Percentiles rank a stretch among this genome's conserved stretches.
Conservation (phyloP, 2,888 invertebrate species). For the Drosophila austrosaltans region DNA sequence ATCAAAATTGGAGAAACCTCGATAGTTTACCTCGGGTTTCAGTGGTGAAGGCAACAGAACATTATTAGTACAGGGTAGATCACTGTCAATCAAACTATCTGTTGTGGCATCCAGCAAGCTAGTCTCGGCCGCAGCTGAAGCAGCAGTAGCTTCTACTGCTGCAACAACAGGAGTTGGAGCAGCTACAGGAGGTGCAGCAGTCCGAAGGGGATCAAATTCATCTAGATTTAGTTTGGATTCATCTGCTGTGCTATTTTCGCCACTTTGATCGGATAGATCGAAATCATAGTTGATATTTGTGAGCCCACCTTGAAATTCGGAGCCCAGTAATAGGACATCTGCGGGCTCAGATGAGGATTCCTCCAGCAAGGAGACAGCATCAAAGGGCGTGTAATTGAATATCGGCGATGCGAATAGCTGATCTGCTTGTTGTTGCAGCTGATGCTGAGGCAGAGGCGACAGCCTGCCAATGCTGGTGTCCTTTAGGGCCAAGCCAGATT, state of each 20-base stretch:
- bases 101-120: constrained; percentile 49
- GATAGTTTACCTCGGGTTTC: constrained; percentile 85
- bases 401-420: constrained; percentile 86
- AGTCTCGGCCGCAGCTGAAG: constrained; percentile 22
- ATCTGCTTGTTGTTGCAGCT: constrained; percentile 80
- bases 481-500: constrained; percentile 60
- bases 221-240: constrained; percentile 80
- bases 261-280: constrained; percentile 89
- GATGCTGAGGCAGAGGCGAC: constrained; percentile 67
- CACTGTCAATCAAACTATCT: constrained; percentile 81
- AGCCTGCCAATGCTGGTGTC: constrained; percentile 73
- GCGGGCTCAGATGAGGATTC: constrained; percentile 85
- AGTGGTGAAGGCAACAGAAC: constrained; percentile 86
- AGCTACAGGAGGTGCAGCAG: constrained; percentile 27
- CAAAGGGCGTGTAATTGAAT: constrained; percentile 85
- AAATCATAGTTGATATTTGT: constrained; percentile 91
- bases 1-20: constrained; percentile 86
- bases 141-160: not conserved
- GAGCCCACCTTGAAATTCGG: constrained; percentile 86
- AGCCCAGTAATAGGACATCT: constrained; percentile 84
- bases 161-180: constrained; percentile 1
- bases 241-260: constrained; percentile 88
- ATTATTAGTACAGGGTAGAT: constrained; percentile 82
- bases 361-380: constrained; percentile 85
- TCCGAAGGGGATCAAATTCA: constrained; percentile 82